Evolutionary conservation across 2,113 vertebrate species (phyloP).

Genomic region (Nibea albiflora): DNA sequence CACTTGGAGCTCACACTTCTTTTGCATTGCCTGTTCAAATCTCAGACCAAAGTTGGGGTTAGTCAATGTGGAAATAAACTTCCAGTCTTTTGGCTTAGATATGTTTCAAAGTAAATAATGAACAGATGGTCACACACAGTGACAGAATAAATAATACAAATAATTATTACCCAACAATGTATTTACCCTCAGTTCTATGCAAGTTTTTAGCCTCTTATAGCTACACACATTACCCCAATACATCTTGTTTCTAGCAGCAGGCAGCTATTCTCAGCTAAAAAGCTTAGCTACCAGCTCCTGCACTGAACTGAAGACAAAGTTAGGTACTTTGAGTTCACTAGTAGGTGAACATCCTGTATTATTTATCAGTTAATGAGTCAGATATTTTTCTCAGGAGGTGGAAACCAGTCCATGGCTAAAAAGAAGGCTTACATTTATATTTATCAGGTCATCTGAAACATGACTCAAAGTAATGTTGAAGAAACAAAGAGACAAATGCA

Average conservation of each 20-base stretch:
- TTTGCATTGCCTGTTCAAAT: slow-evolving; percentile 46
- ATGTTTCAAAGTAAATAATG: background rate
- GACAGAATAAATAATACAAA: too few species aligned
- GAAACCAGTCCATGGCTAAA: background rate
- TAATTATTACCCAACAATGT: background rate
- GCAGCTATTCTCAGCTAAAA: background rate
- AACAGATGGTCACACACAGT: too few species aligned
- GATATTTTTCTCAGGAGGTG: background rate
- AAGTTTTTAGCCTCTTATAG: too few species aligned
- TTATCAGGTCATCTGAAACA: background rate
- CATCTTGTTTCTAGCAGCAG: background rate
- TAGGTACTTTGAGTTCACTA: too few species aligned
- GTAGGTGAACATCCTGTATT: too few species aligned
- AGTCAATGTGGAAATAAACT: background rate
- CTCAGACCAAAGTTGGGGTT: background rate
- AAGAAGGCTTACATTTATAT: background rate
- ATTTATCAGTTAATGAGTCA: too few species aligned
- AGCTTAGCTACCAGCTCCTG: background rate
- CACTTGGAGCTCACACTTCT: slow-evolving; percentile 21
- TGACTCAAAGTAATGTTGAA: background rate
- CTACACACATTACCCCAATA: too few species aligned
- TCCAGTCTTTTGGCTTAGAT: background rate
- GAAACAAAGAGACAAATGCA: background rate
- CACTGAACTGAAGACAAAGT: background rate
- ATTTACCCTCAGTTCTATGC: background rate